Conservation (phyloP, 2,888 invertebrate genomes). For the Herminia tarsipennalis region DNA sequence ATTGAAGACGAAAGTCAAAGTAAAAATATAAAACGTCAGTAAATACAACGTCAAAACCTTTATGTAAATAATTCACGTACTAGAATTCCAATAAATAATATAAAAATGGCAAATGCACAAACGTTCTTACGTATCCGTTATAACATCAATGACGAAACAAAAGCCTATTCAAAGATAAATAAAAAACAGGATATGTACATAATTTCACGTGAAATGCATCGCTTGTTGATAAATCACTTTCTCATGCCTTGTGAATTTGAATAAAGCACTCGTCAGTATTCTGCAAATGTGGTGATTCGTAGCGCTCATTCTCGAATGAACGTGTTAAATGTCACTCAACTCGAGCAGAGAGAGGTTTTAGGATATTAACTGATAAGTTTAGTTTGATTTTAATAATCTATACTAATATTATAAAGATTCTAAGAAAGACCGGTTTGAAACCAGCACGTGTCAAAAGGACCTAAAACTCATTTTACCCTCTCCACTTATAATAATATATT, state of each 20-base stretch:
- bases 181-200: slow-evolving; percentile 46
- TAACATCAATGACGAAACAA: slow-evolving; percentile 39
- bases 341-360: slow-evolving; percentile 31
- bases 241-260: slow-evolving; percentile 62
- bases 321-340: slow-evolving; percentile 42
- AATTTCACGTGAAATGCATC: slow-evolving; percentile 38
- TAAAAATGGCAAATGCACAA: slow-evolving; percentile 26
- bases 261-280: slow-evolving; percentile 65
- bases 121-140: slow-evolving; percentile 22
- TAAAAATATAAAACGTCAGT: no score
- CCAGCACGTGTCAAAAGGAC: no score
- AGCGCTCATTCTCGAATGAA: slow-evolving; percentile 41
- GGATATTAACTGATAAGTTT: slow-evolving; percentile 4
- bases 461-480: no score
- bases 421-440: no score
- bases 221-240: slow-evolving; percentile 61
- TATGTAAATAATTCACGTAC: no score
- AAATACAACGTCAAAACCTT: no score
- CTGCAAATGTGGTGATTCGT: slow-evolving; percentile 49
- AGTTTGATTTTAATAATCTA: no score
- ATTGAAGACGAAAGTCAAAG: no score
- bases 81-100: slow-evolving; percentile 20
- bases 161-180: slow-evolving; percentile 39
- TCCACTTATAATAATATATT: no score
- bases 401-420: no score